Evolutionary conservation across 2,888 invertebrate genomes (phyloP), one percentile per base, ranked within the genome.

Genomic region (Microctonus aethiopoides): DNA sequence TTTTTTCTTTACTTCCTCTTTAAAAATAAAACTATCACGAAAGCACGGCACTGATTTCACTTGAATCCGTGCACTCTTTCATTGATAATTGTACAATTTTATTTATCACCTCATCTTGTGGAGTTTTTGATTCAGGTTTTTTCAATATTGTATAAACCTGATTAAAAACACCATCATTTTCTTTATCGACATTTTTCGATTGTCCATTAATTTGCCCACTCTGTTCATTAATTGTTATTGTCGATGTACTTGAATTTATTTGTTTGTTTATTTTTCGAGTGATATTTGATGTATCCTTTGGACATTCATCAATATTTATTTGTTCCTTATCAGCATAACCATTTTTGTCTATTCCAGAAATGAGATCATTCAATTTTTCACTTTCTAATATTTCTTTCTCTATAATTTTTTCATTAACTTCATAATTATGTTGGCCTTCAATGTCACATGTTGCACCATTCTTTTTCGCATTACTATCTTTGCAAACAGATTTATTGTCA

Each of bases 21-120:
- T 64, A 67, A 74, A 70, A 74, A 72, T 76, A 76, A 77, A 75
- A 76, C 79, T 82, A 84, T 84, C 84, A 84, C 84, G 84, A 84
- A 73, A 81, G 76, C 68, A 83, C 80, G 64, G 79, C 77, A 65
- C 78, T 77, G 71, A 80, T 72, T 62, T 81, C 80, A 67, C 76
- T 73, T 66, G 77, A 74, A 34, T 81, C 81, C 67, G 80, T 83
- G 74, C 82, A 84, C 78, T 84, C 84, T 80, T 82, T 80, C 75
- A 85, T 80, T 34, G 83, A 80, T 74, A 84, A 73, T 72, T 83
- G 80, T 67, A 81, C 78, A 56, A 84, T 77, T 36, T 83, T 81
- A 60, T 75, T 79, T 64, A 72, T 74, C 32, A 81, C 74, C 36
- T 81, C 76, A 26, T 82, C 82, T 54, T 81, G 80, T 26, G 77